Evolutionary conservation across 2,888 invertebrate species (phyloP).

Genomic region (Choristoneura rosaceana): DNA sequence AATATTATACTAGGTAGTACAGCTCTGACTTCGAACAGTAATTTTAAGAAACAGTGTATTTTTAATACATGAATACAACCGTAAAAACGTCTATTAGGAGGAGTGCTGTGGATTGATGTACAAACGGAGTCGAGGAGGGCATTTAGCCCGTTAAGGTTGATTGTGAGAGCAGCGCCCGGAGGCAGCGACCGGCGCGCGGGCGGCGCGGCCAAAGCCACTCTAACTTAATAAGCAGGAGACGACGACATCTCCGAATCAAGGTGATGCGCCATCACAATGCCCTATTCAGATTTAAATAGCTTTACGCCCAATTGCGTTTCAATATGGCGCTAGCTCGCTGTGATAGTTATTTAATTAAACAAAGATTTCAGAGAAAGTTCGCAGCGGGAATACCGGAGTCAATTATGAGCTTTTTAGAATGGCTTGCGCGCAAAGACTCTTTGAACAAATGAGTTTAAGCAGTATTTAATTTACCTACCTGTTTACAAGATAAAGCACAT

Average conservation of each 20-base stretch:
- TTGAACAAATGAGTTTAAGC: neutral
- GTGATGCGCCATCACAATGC: slow-evolving; percentile 83
- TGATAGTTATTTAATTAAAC: slow-evolving; percentile 82
- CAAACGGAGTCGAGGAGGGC: slow-evolving; percentile 52
- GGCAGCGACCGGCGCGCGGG: slow-evolving; percentile 60
- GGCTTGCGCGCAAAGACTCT: slow-evolving; percentile 38
- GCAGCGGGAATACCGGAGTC: slow-evolving; percentile 55
- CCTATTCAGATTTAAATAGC: slow-evolving; percentile 85
- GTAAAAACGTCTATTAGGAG: slow-evolving; percentile 28
- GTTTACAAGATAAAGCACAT: neutral
- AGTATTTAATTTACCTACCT: neutral
- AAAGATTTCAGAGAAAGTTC: slow-evolving; percentile 68
- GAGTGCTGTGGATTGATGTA: slow-evolving; percentile 35
- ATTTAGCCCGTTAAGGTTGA: slow-evolving; percentile 70
- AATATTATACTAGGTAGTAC: too few species aligned
- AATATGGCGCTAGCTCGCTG: slow-evolving; percentile 76
- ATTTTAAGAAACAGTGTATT: slow-evolving; percentile 16
- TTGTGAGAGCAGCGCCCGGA: slow-evolving; percentile 55
- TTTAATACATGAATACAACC: slow-evolving; percentile 27
- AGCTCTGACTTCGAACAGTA: neutral
- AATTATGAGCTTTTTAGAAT: slow-evolving; percentile 48
- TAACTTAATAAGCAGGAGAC: slow-evolving; percentile 81
- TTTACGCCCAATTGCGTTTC: slow-evolving; percentile 84
- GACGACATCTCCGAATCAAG: slow-evolving; percentile 75
- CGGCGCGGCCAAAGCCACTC: slow-evolving; percentile 70